phyloP scores from a whole-genome alignment of 2,113 vertebrate species.

The Chaetodon trifascialis region DNA sequence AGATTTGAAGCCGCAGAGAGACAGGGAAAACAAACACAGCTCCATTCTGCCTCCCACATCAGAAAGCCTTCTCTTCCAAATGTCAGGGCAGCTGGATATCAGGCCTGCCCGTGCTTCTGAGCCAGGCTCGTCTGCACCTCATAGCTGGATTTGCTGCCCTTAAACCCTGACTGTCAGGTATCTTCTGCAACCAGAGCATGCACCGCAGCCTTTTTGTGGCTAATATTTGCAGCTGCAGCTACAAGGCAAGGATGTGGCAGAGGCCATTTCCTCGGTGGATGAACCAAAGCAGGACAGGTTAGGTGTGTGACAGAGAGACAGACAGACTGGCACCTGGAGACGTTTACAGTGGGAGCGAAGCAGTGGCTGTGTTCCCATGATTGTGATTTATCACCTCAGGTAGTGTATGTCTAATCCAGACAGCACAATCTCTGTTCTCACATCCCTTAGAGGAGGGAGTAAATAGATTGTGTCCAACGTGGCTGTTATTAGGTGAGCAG shows the following conservation, averaged over 20 bases:
- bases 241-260: background rate
- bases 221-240: background rate
- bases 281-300: constrained; percentile 21
- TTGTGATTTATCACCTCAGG: constrained; percentile 54
- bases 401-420: constrained; percentile 44
- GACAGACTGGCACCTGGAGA: constrained; percentile 36
- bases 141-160: constrained; percentile 31
- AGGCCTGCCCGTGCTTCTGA: constrained; percentile 25
- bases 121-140: background rate
- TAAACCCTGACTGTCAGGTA: constrained; percentile 28
- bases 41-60: constrained; percentile 55
- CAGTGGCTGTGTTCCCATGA: constrained; percentile 41
- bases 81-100: constrained; percentile 66
- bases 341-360: constrained; percentile 34
- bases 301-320: constrained; percentile 22
- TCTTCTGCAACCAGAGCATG: constrained; percentile 18
- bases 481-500: constrained; percentile 26
- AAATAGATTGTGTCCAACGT: constrained; percentile 43
- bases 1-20: constrained; percentile 16
- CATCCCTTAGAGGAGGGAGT: background rate
- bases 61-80: constrained; percentile 64
- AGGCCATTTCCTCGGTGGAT: background rate
- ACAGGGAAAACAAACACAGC: constrained; percentile 37
- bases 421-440: constrained; percentile 35
- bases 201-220: constrained; percentile 5